Evolutionary conservation across 2,113 vertebrate genomes (phyloP).

Genomic region (Pseudopipra pipra): DNA sequence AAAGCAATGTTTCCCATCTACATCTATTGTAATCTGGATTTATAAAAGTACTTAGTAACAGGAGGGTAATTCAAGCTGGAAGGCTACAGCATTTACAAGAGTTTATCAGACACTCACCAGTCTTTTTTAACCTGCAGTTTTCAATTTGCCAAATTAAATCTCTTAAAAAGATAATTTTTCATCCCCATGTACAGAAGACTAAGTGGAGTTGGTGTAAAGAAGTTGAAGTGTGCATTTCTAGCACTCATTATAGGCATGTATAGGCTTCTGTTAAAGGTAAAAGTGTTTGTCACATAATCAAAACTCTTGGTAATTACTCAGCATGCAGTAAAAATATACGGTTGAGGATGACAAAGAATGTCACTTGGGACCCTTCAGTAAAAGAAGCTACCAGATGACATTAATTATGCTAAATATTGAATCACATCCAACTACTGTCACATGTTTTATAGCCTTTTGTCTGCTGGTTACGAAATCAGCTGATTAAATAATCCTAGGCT

Average conservation of each 20-base stretch:
- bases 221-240: neutral
- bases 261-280: neutral
- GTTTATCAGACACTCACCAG: neutral
- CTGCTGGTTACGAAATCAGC: conserved; percentile 60
- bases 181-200: neutral
- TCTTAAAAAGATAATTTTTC: neutral
- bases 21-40: neutral
- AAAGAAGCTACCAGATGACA: conserved; percentile 29
- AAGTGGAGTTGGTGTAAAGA: neutral
- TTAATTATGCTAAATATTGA: conserved; percentile 60
- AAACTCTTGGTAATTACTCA: conserved; percentile 38
- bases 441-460: conserved; percentile 41
- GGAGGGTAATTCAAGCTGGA: neutral
- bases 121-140: neutral
- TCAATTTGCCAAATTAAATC: neutral
- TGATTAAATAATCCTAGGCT: conserved; percentile 71
- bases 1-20: neutral
- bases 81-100: neutral
- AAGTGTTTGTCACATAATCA: conserved; percentile 13
- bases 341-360: conserved; percentile 5
- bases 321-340: conserved; percentile 9
- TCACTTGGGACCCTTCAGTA: neutral
- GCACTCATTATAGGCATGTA: neutral
- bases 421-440: neutral
- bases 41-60: neutral